phyloP scores from a whole-genome alignment of 1,140 invertebrate genomes.

The Ephestia elutella region DNA sequence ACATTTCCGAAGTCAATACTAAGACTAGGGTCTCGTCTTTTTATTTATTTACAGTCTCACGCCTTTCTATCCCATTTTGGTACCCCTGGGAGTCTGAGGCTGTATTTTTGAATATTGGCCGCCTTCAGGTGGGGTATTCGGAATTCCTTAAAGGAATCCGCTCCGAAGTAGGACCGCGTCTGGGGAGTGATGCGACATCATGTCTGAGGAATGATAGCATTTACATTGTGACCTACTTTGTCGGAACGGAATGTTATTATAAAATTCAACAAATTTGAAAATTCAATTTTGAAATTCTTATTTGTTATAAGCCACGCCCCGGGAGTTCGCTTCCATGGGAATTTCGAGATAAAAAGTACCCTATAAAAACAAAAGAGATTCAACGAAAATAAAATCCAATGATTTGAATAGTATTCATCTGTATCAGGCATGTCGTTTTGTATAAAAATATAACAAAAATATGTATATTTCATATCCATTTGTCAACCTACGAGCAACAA shows the following conservation, averaged over 20 bases:
- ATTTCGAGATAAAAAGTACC: too few relatives aligned
- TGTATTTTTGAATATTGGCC: constrained; percentile 3
- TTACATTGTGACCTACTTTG: not conserved
- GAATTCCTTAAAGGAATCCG: not conserved
- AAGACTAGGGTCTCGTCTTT: not conserved
- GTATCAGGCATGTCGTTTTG: too few relatives aligned
- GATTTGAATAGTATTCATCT: too few relatives aligned
- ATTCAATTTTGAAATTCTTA: too few relatives aligned
- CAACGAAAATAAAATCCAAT: too few relatives aligned
- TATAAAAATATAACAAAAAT: too few relatives aligned
- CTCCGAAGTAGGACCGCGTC: not conserved
- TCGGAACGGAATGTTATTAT: not conserved
- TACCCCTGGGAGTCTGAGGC: not conserved
- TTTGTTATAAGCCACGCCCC: too few relatives aligned
- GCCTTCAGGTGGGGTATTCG: not conserved
- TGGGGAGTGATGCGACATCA: not conserved
- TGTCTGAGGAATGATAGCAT: not conserved
- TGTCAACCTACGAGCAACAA: too few relatives aligned
- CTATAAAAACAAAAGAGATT: too few relatives aligned
- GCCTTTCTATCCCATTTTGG: not conserved
- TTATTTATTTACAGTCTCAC: not conserved
- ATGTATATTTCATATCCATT: too few relatives aligned
- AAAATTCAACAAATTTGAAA: too few relatives aligned
- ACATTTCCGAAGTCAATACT: not conserved
- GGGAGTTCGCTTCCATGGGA: too few relatives aligned